phyloP scores from a whole-genome alignment of 1,140 invertebrate species.

The Charaxes varanes region DNA sequence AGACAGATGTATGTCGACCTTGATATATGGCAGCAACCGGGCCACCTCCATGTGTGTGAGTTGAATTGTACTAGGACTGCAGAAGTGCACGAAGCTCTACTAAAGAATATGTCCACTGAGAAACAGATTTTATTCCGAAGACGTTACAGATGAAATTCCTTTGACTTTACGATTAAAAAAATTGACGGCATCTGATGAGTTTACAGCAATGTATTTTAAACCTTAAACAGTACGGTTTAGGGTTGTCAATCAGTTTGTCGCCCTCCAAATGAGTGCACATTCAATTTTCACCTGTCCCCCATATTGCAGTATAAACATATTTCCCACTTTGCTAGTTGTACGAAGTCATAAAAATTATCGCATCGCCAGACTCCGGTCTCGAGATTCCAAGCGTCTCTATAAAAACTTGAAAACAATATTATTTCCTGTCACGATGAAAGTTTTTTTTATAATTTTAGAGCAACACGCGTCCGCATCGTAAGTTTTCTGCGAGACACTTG shows the following conservation, averaged over 20 bases:
- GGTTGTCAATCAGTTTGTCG: constrained; percentile 3
- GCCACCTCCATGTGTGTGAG: constrained; percentile 49
- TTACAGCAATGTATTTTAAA: constrained; percentile 7
- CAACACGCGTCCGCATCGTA: too few relatives aligned
- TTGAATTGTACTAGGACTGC: constrained; percentile 43
- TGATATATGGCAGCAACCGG: constrained; percentile 49
- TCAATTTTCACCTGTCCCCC: constrained; percentile 24
- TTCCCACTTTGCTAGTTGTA: constrained; percentile 18
- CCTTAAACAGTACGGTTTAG: background rate
- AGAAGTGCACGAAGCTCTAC: constrained; percentile 29
- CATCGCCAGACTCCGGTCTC: constrained; percentile 2
- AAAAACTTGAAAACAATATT: constrained; percentile 9
- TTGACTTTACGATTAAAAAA: background rate
- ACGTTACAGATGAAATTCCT: constrained; percentile 3
- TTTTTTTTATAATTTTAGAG: background rate
- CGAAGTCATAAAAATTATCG: constrained; percentile 19
- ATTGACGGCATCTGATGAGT: background rate
- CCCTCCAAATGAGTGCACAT: constrained; percentile 3
- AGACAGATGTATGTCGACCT: constrained; percentile 42
- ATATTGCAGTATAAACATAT: constrained; percentile 18
- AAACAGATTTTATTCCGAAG: background rate
- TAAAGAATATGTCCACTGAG: background rate
- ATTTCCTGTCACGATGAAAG: constrained; percentile 13
- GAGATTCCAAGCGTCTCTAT: constrained; percentile 6
- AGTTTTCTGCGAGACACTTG: too few relatives aligned